Evolutionary conservation across 1,140 invertebrate genomes (phyloP).

Genomic region (Rhagoletis pomonella): DNA sequence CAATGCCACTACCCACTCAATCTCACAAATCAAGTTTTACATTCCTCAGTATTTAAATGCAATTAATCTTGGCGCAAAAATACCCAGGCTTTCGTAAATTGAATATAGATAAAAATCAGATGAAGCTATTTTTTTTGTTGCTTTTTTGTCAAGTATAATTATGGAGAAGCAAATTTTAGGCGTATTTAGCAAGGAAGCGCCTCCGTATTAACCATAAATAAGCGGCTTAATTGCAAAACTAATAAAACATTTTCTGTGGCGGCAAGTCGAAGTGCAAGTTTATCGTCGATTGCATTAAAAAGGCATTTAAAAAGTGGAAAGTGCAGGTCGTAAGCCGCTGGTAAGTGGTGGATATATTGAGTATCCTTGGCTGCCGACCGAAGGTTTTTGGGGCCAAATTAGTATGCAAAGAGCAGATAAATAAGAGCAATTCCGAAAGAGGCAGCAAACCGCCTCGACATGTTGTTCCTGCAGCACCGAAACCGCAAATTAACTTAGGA

Average conservation of each 20-base stretch:
- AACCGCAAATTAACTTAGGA: conserved; percentile 51
- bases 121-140: too few relatives aligned
- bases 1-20: too few relatives aligned
- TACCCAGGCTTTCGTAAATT: too few relatives aligned
- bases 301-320: conserved; percentile 45
- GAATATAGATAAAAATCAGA: too few relatives aligned
- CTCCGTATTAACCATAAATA: conserved; percentile 32
- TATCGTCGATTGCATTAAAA: conserved; percentile 46
- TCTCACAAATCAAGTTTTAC: too few relatives aligned
- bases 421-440: conserved; percentile 23
- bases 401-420: conserved; percentile 48
- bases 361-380: conserved; percentile 10
- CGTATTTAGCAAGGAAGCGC: too few relatives aligned
- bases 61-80: too few relatives aligned
- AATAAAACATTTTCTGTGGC: conserved; percentile 10
- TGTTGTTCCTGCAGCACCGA: background rate
- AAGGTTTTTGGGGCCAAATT: conserved; percentile 35
- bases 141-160: too few relatives aligned
- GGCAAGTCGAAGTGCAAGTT: background rate
- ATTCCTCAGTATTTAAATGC: too few relatives aligned
- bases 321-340: conserved; percentile 16
- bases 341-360: background rate
- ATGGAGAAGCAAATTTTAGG: too few relatives aligned
- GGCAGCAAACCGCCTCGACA: background rate
- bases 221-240: conserved; percentile 47